phyloP scores from a whole-genome alignment of 2,113 vertebrate genomes.

The Perccottus glenii region DNA sequence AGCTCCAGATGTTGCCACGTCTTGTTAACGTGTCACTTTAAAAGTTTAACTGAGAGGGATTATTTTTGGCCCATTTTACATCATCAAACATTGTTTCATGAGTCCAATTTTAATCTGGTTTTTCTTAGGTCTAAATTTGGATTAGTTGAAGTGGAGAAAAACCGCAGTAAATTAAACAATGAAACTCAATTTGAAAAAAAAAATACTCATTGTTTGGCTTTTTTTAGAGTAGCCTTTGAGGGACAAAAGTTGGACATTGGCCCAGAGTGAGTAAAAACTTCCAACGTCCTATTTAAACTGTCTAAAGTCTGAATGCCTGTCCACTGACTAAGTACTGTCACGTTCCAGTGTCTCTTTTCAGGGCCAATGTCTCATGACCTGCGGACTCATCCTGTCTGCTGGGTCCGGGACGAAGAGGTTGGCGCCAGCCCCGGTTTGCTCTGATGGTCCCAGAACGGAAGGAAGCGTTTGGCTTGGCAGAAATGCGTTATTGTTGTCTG shows the following conservation, averaged over 20 bases:
- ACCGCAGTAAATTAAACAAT: too few relatives aligned
- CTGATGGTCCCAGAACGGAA: slow-evolving; percentile 39
- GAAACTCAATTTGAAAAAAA: too few relatives aligned
- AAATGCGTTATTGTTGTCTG: slow-evolving; percentile 54
- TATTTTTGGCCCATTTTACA: too few relatives aligned
- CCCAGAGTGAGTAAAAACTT: background rate
- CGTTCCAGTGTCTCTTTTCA: background rate
- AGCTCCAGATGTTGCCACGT: too few relatives aligned
- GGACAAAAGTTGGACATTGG: background rate
- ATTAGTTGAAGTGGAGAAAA: too few relatives aligned
- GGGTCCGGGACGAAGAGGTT: background rate
- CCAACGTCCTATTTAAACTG: background rate
- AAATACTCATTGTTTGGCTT: too few relatives aligned
- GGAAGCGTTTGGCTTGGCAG: slow-evolving; percentile 48
- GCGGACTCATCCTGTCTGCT: background rate
- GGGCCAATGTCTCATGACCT: background rate
- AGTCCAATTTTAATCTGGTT: too few relatives aligned
- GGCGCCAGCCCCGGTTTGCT: slow-evolving; percentile 36
- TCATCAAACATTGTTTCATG: too few relatives aligned
- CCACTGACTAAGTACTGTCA: slow-evolving; percentile 1
- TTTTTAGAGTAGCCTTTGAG: background rate
- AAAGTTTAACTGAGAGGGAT: too few relatives aligned
- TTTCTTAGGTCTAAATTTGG: too few relatives aligned
- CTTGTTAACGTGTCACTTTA: too few relatives aligned
- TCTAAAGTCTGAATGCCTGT: background rate